These are phyloP conservation scores for Gymnopithys bicolor DNA, from an alignment of 2,797 vertebrate species.

Conservation along the genomic window DNA sequence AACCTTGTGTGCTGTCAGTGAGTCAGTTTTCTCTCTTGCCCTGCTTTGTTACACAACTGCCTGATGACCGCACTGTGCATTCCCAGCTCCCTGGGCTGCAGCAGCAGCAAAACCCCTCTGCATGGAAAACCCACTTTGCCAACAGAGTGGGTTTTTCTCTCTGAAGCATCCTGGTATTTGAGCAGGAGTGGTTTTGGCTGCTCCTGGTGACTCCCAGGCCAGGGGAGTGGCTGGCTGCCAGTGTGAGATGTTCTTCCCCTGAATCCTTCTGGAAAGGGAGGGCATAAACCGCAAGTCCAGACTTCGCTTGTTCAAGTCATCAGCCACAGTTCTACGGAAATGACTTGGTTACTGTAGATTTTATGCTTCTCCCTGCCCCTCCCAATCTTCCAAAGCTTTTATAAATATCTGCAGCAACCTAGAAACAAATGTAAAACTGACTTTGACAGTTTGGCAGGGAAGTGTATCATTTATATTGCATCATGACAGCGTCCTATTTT, in stretches of 20 bases:
- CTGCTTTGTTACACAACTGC: neutral
- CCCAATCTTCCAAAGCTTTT: slow-evolving; percentile 58
- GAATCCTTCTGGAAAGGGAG: slow-evolving; percentile 70
- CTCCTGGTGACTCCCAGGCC: slow-evolving; percentile 23
- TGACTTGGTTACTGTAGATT: slow-evolving; percentile 68
- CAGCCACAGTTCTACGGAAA: slow-evolving; percentile 68
- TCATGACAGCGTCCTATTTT: slow-evolving; percentile 71
- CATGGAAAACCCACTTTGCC: neutral
- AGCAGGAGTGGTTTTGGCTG: slow-evolving; percentile 16
- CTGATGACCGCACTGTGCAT: neutral
- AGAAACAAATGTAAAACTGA: slow-evolving; percentile 74
- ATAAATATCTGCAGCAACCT: slow-evolving; percentile 75
- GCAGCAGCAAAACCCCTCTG: neutral
- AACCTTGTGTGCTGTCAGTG: neutral
- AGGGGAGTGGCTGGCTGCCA: slow-evolving; percentile 46
- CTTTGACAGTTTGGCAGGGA: slow-evolving; percentile 70
- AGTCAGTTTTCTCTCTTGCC: neutral
- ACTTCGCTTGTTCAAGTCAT: slow-evolving; percentile 55
- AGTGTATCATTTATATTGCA: slow-evolving; percentile 70
- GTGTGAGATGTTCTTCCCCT: slow-evolving; percentile 48
- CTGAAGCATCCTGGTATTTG: slow-evolving; percentile 53
- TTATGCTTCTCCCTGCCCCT: slow-evolving; percentile 68
- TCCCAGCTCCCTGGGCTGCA: neutral
- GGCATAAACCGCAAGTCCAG: slow-evolving; percentile 46
- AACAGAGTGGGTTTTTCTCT: neutral